Evolutionary conservation across 2,113 vertebrate genomes (phyloP), one percentile per base, ranked within the genome.

Genomic region (Tetrao urogallus): DNA sequence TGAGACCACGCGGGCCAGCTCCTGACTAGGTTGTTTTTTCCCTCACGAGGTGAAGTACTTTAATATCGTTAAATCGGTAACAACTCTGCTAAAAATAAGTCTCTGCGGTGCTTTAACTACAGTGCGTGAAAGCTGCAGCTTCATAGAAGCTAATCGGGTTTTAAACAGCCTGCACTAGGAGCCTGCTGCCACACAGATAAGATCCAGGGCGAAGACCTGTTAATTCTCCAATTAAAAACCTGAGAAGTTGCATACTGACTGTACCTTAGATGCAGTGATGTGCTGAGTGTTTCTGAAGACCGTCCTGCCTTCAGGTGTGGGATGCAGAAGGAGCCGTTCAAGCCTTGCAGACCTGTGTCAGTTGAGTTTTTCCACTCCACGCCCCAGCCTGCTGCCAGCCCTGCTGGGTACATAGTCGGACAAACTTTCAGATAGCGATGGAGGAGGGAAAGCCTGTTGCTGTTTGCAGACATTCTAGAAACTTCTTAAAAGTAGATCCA

Each of bases 1-100:
- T 20, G 1, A 57, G 47, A 11, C 77, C 18, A 6, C 0, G 11
- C 8, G 11, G 50, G 34, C 45, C 18, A 4, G 0, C 21, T 27
- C 2, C 22, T 38, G 78, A 8, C 38, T 32, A 15, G 45, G 2
- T 22, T 32, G 47, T 56, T 7, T 38, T 60, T 17, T 57, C 5
- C 42, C 83, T 56, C 45, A 34, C 19, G 60, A 54, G 34, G 11
- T 17, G 12, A 47, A 71, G 24, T 11, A 7, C 34, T 45, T 84
- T 34, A 27, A 58, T 67, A 27, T 6, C 27, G 56, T 64, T 28
- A 13, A n/a, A 60, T 50, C 16, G 0, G 16, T 34, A 60, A 32
- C 71, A 48, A 6, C 43, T 70, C 27, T 14, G 30, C n/a, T 56
- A 63, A 30, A 64, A 38, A 15, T 15, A 10, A 38, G 27, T 32